phyloP scores from a whole-genome alignment of 2,888 invertebrate species.

The Amiota minor region DNA sequence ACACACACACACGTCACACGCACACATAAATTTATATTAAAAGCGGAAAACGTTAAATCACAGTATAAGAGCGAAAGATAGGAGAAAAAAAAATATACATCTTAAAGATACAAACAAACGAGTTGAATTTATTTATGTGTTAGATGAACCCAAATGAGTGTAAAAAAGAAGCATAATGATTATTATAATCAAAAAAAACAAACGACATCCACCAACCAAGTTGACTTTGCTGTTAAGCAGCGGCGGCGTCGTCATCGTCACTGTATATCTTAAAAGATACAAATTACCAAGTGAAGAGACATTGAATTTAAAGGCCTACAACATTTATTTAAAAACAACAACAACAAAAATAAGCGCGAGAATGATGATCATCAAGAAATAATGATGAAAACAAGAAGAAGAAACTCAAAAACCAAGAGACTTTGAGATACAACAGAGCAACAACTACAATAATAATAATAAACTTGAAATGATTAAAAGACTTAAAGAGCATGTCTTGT shows the following conservation, averaged over 20 bases:
- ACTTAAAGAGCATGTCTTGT: conserved; percentile 61
- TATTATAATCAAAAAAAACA: not conserved
- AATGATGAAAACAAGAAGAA: conserved; percentile 42
- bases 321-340: not conserved
- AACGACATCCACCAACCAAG: not conserved
- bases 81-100: not conserved
- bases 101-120: conserved; percentile 46
- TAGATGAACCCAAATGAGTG: conserved; percentile 42
- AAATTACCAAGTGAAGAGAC: conserved; percentile 63
- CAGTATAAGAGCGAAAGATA: not conserved
- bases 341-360: conserved; percentile 4
- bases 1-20: conserved; percentile 28
- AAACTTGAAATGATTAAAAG: conserved; percentile 58
- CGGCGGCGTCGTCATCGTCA: not conserved
- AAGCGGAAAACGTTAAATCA: not conserved
- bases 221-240: not conserved
- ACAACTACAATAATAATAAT: conserved; percentile 6
- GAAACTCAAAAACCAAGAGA: conserved; percentile 41
- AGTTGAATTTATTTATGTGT: conserved; percentile 50
- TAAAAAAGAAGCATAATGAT: conserved; percentile 16
- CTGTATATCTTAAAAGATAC: conserved; percentile 61
- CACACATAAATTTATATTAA: not conserved
- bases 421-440: not conserved
- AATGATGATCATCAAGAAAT: conserved; percentile 51
- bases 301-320: conserved; percentile 62